phyloP scores from a whole-genome alignment of 35 echinoderm and acorn worm genomes.

The Ophioderma brevispina region DNA sequence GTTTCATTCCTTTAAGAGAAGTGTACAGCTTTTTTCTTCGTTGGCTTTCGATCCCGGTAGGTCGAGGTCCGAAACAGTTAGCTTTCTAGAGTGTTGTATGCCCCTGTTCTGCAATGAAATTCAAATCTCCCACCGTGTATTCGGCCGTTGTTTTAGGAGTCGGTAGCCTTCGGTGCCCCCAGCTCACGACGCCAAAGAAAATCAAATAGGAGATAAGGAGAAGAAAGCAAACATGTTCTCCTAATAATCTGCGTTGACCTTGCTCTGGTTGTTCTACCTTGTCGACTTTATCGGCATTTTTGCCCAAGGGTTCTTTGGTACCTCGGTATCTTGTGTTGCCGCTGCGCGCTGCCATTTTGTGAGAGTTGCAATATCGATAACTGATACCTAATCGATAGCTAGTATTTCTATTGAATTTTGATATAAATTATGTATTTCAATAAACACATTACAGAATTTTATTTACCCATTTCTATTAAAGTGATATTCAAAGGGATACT shows the following conservation, averaged over 20 bases:
- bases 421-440: too few relatives aligned
- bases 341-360: not conserved
- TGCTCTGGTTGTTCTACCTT: not conserved
- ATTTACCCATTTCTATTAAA: too few relatives aligned
- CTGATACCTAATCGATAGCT: too few relatives aligned
- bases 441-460: too few relatives aligned
- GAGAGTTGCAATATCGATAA: too few relatives aligned
- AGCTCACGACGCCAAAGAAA: not conserved
- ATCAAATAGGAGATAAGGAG: not conserved
- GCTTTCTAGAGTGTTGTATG: not conserved
- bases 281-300: not conserved
- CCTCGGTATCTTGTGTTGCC: not conserved
- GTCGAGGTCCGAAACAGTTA: conserved; percentile 37
- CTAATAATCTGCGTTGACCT: not conserved
- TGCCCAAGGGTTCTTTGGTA: not conserved
- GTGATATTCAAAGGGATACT: too few relatives aligned
- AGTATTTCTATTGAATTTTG: too few relatives aligned
- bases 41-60: conserved; percentile 31
- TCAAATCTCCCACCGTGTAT: not conserved
- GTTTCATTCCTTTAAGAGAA: conserved; percentile 3
- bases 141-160: conserved; percentile 21
- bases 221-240: not conserved
- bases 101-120: conserved; percentile 45
- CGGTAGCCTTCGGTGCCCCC: conserved; percentile 10
- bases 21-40: not conserved